Percentiles rank a stretch among this genome's conserved stretches.
These are phyloP conservation scores for Scylla paramamosain DNA, from an alignment of 1,140 invertebrate genomes.

Conservation along the genomic window DNA sequence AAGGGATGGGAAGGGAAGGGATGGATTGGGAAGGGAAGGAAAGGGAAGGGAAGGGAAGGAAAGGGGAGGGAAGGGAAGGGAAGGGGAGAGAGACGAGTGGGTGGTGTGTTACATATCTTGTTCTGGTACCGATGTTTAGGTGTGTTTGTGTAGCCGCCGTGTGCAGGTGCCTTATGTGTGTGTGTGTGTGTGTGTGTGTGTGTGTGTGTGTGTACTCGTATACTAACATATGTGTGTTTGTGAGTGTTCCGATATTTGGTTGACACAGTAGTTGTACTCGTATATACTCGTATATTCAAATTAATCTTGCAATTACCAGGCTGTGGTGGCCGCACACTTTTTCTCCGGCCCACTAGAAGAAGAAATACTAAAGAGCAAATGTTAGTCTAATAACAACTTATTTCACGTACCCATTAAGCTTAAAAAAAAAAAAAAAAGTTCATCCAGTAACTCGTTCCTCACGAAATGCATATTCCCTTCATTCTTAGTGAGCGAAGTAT, in stretches of 20 bases:
- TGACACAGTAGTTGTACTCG: no score
- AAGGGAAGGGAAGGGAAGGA: not conserved
- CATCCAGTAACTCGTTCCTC: no score
- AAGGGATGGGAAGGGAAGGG: not conserved
- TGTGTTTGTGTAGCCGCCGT: not conserved
- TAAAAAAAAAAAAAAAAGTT: no score
- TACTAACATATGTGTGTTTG: not conserved
- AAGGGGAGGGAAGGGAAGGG: not conserved
- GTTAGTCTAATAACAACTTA: no score
- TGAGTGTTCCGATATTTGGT: not conserved
- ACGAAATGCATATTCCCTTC: no score
- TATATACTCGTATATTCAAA: not conserved
- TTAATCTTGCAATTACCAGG: not conserved
- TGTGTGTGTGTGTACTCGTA: not conserved
- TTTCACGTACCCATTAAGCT: no score
- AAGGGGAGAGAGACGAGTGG: not conserved
- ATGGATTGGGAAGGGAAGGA: not conserved
- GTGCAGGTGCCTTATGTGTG: conserved; percentile 7
- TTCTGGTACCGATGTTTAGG: not conserved
- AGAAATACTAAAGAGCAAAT: no score
- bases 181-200: conserved; percentile 34
- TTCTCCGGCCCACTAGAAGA: no score
- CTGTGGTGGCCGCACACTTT: no score
- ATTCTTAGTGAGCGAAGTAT: no score
- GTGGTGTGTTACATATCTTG: not conserved